A percentile compares a stretch with the other conserved stretches of the same genome.
phyloP scores from a whole-genome alignment of 2,888 invertebrate genomes.

The Lomographa bimaculata region DNA sequence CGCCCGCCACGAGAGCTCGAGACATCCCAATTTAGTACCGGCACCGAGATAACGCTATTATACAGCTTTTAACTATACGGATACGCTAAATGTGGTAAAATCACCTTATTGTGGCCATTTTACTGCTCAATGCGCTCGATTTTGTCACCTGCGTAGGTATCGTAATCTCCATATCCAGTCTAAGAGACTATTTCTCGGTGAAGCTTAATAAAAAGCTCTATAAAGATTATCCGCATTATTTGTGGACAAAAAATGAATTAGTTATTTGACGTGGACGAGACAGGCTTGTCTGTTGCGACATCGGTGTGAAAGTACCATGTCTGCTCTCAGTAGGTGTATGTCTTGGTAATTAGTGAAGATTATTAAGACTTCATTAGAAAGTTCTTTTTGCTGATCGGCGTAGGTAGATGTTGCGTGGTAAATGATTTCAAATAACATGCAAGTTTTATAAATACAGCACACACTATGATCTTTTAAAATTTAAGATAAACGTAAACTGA shows the following conservation, averaged over 20 bases:
- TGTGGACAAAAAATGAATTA: constrained; percentile 28
- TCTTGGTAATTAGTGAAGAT: constrained; percentile 15
- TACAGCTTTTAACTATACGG: constrained; percentile 83
- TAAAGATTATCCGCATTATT: constrained; percentile 30
- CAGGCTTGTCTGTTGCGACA: constrained; percentile 19
- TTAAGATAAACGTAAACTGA: no score
- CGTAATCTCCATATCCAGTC: constrained; percentile 47
- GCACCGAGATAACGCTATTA: constrained; percentile 80
- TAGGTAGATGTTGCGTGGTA: no score
- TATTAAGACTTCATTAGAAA: constrained; percentile 19
- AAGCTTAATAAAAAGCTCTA: constrained; percentile 29
- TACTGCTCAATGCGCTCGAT: constrained; percentile 16
- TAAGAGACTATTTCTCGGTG: constrained; percentile 21
- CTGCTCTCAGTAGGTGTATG: constrained; percentile 19
- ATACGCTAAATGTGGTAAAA: constrained; percentile 81
- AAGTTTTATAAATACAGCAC: no score
- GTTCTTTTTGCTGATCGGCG: constrained; percentile 2
- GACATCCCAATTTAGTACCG: constrained; percentile 83
- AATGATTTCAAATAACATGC: no score
- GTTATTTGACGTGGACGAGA: constrained; percentile 20
- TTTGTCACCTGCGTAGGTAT: constrained; percentile 37
- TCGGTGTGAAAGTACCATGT: constrained; percentile 24
- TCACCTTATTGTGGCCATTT: constrained; percentile 60
- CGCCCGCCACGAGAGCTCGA: constrained; percentile 60
- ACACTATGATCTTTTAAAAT: no score